Percentiles rank a stretch among this genome's conserved stretches.
These are phyloP conservation scores for Sebastes itinus DNA, from an alignment of 2,797 vertebrate genomes.

Conservation along the genomic window DNA sequence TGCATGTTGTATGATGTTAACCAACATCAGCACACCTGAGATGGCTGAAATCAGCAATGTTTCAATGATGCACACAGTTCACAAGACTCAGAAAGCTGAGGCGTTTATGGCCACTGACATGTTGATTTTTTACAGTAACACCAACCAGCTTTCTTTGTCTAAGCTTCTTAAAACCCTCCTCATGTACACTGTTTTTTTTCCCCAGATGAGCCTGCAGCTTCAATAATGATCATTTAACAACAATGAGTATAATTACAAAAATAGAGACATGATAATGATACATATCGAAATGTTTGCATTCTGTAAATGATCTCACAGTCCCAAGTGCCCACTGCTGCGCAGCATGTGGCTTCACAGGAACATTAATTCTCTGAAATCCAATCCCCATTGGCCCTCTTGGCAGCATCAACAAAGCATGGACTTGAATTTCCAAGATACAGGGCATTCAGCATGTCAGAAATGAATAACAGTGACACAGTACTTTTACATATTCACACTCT, in stretches of 20 bases:
- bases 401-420: slow-evolving; percentile 46
- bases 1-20: not conserved
- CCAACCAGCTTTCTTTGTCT: not conserved
- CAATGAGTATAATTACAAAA: not conserved
- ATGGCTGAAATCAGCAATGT: not conserved
- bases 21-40: slow-evolving; percentile 1
- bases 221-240: not conserved
- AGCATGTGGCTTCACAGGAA: not conserved
- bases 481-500: not conserved
- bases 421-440: slow-evolving; percentile 39
- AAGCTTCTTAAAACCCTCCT: not conserved
- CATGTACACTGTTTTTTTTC: not conserved
- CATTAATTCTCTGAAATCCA: not conserved
- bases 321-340: not conserved
- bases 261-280: not conserved
- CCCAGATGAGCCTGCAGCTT: not conserved
- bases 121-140: not conserved
- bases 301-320: not conserved
- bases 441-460: slow-evolving; percentile 14
- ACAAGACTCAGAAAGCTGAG: not conserved
- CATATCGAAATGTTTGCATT: slow-evolving; percentile 8
- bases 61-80: not conserved
- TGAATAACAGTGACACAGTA: not conserved
- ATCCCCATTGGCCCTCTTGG: not conserved
- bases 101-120: not conserved